A percentile compares a stretch with the other conserved stretches of the same genome.
Conservation (phyloP, 2,797 vertebrate species). For the Gymnothorax javanicus region DNA sequence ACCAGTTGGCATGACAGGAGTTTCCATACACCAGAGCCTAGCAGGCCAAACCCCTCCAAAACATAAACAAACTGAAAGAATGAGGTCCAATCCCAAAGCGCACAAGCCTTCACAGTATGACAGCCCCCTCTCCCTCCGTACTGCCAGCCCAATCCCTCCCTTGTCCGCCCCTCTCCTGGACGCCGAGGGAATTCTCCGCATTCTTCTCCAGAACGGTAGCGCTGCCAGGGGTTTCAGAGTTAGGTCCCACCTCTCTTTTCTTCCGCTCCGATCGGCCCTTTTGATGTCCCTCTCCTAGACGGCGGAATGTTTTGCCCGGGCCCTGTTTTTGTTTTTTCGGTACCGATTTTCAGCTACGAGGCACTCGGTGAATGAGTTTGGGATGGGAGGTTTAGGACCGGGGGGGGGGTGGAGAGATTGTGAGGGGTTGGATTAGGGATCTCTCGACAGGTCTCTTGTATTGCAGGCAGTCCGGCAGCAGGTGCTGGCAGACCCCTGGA, state of each 20-base stretch:
- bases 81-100: neutral
- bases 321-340: neutral
- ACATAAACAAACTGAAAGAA: neutral
- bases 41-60: neutral
- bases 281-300: conserved; percentile 7
- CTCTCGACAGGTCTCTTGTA: neutral
- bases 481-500: conserved; percentile 9
- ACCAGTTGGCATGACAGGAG: no score
- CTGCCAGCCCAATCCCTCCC: neutral
- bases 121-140: neutral
- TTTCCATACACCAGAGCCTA: neutral
- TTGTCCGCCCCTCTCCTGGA: neutral
- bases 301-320: neutral
- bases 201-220: neutral
- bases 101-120: neutral
- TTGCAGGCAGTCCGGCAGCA: conserved; percentile 1
- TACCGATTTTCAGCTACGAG: neutral
- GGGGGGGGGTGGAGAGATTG: neutral
- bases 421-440: neutral
- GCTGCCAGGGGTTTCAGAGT: neutral
- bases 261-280: neutral
- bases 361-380: neutral
- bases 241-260: neutral
- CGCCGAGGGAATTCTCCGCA: neutral
- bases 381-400: neutral